Percentiles rank a stretch among this genome's conserved stretches.
These are phyloP conservation scores for Aphaenogaster ashmeadi DNA, from an alignment of 1,140 invertebrate species.

Conservation along the genomic window DNA sequence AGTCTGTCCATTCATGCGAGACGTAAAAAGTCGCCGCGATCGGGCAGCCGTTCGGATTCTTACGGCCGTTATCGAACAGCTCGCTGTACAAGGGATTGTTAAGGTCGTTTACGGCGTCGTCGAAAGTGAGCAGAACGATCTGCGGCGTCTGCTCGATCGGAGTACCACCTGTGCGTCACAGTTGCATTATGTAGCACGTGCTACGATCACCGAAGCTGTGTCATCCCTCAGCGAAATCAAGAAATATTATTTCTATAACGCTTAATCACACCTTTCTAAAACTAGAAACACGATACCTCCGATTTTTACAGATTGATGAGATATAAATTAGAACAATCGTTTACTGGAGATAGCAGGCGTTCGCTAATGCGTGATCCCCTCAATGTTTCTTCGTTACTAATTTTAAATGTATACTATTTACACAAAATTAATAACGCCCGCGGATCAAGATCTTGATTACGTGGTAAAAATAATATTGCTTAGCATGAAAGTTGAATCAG, in stretches of 20 bases:
- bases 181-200: conserved; percentile 13
- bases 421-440: neutral
- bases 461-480: neutral
- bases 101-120: conserved; percentile 97
- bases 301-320: neutral
- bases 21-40: conserved; percentile 98
- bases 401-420: neutral
- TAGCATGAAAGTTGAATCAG: conserved; percentile 1
- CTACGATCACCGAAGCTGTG: conserved; percentile 14
- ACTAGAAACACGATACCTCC: neutral
- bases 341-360: neutral
- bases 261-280: neutral
- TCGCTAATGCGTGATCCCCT: neutral
- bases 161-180: conserved; percentile 90
- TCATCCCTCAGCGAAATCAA: conserved; percentile 7
- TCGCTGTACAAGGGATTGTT: conserved; percentile 96
- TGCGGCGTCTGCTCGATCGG: conserved; percentile 94
- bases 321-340: neutral
- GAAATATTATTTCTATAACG: conserved; percentile 11
- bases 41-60: conserved; percentile 98
- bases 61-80: conserved; percentile 95
- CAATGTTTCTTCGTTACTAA: neutral
- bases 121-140: conserved; percentile 96
- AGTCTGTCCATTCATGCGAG: conserved; percentile 99
- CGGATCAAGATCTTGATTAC: neutral